Percentiles rank a stretch among this genome's conserved stretches.
These are phyloP conservation scores for Xanthorhoe spadicearia DNA, from an alignment of 2,888 invertebrate genomes.

Conservation along the genomic window DNA sequence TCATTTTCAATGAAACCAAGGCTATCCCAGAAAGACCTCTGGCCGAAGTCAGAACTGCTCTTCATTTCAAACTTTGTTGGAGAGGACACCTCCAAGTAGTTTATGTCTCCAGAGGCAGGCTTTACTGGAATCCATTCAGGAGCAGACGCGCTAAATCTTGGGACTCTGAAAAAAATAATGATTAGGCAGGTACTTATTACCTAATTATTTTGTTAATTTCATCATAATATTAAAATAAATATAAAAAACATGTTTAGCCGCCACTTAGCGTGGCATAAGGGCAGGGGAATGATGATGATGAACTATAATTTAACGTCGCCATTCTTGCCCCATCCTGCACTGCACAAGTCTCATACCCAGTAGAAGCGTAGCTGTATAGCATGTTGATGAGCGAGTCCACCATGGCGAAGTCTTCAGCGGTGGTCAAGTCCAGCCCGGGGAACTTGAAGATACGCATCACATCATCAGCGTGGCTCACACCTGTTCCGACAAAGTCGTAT, in stretches of 20 bases:
- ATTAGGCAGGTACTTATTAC: too few relatives aligned
- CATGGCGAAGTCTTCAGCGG: slow-evolving; percentile 80
- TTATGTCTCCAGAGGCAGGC: slow-evolving; percentile 69
- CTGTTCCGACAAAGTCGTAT: slow-evolving; percentile 58
- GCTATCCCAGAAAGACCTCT: slow-evolving; percentile 86
- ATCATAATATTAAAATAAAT: too few relatives aligned
- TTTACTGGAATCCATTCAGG: slow-evolving; percentile 79
- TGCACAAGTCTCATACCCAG: slow-evolving; percentile 82
- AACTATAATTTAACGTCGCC: too few relatives aligned
- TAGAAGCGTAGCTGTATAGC: slow-evolving; percentile 82
- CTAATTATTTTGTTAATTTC: too few relatives aligned
- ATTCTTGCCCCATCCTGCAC: too few relatives aligned
- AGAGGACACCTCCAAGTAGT: slow-evolving; percentile 81
- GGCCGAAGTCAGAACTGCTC: slow-evolving; percentile 78
- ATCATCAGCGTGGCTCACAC: slow-evolving; percentile 88
- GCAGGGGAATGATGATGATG: too few relatives aligned
- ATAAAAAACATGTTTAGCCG: too few relatives aligned
- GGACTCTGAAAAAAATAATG: slow-evolving; percentile 67
- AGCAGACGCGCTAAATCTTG: slow-evolving; percentile 59
- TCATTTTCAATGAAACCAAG: slow-evolving; percentile 86
- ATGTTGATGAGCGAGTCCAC: slow-evolving; percentile 80
- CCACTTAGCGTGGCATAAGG: too few relatives aligned
- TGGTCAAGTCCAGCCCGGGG: slow-evolving; percentile 37
- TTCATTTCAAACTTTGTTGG: slow-evolving; percentile 76
- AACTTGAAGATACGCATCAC: slow-evolving; percentile 79